phyloP scores from a whole-genome alignment of 2,113 vertebrate genomes.

The Gymnocephalus cernua region DNA sequence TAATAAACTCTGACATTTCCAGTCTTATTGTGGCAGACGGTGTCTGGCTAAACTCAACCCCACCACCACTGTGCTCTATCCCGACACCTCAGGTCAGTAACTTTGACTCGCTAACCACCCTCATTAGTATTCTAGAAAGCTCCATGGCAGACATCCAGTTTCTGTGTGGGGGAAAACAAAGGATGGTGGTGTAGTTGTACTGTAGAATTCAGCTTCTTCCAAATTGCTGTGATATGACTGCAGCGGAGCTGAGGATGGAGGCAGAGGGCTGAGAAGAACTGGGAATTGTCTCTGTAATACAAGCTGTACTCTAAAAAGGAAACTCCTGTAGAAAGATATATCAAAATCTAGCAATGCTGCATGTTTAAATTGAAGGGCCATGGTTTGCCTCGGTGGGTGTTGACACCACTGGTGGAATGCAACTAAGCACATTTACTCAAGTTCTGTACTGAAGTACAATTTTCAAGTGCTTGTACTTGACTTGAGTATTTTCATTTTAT shows the following conservation, averaged over 20 bases:
- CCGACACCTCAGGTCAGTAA: slow-evolving; percentile 78
- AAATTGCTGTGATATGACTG: slow-evolving; percentile 50
- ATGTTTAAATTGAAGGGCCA: slow-evolving; percentile 10
- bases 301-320: slow-evolving; percentile 18
- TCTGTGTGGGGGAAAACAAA: slow-evolving; percentile 61
- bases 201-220: slow-evolving; percentile 42
- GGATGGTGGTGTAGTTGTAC: slow-evolving; percentile 41
- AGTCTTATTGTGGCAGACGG: slow-evolving; percentile 48
- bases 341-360: not conserved
- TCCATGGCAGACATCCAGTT: slow-evolving; percentile 72
- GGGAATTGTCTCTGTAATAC: slow-evolving; percentile 19
- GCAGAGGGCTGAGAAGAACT: slow-evolving; percentile 4
- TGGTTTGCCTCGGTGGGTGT: not conserved
- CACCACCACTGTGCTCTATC: slow-evolving; percentile 53
- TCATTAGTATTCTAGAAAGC: slow-evolving; percentile 82
- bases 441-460: not conserved
- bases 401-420: not conserved
- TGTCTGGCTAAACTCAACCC: slow-evolving; percentile 50
- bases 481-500: not conserved
- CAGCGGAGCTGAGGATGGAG: not conserved
- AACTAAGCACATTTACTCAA: not conserved
- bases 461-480: not conserved
- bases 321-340: slow-evolving; percentile 1
- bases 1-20: slow-evolving; percentile 69
- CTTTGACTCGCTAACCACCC: slow-evolving; percentile 78